phyloP scores from a whole-genome alignment of 2,797 vertebrate genomes.

The Brotula barbata region DNA sequence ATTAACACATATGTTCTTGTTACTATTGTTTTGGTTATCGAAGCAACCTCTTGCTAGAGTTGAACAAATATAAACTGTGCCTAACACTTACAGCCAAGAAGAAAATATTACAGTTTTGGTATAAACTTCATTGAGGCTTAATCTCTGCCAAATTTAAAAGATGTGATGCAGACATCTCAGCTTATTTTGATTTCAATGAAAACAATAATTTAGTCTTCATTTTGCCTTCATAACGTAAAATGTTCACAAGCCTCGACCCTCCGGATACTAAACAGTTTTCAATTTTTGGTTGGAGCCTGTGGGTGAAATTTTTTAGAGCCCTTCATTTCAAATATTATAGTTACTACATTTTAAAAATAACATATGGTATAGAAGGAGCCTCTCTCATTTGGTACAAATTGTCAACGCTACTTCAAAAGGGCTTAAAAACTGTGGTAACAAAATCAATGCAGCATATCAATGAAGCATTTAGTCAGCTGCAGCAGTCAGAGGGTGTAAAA shows the following conservation, averaged over 20 bases:
- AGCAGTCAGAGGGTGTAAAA: background rate
- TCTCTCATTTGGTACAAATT: slow-evolving; percentile 2
- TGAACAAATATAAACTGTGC: slow-evolving; percentile 15
- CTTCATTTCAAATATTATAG: too few relatives aligned
- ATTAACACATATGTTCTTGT: background rate
- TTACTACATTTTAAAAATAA: too few relatives aligned
- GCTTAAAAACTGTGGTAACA: slow-evolving; percentile 1
- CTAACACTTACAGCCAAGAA: slow-evolving; percentile 4
- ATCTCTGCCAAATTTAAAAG: slow-evolving; percentile 3
- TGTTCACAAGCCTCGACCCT: background rate
- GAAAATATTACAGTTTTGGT: slow-evolving; percentile 11
- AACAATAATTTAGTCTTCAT: background rate
- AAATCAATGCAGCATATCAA: slow-evolving; percentile 6
- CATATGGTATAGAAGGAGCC: background rate
- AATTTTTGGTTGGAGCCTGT: background rate
- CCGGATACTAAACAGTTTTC: background rate
- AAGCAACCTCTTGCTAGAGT: slow-evolving; percentile 12
- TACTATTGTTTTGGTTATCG: slow-evolving; percentile 8
- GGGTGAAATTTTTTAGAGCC: background rate
- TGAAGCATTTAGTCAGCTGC: slow-evolving; percentile 1
- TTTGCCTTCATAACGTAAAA: background rate
- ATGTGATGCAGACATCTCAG: background rate
- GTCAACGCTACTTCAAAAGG: background rate
- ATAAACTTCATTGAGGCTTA: slow-evolving; percentile 20
- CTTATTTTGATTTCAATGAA: background rate